Evolutionary conservation across 2,888 invertebrate genomes (phyloP).

Genomic region (Sabatieria punctata): DNA sequence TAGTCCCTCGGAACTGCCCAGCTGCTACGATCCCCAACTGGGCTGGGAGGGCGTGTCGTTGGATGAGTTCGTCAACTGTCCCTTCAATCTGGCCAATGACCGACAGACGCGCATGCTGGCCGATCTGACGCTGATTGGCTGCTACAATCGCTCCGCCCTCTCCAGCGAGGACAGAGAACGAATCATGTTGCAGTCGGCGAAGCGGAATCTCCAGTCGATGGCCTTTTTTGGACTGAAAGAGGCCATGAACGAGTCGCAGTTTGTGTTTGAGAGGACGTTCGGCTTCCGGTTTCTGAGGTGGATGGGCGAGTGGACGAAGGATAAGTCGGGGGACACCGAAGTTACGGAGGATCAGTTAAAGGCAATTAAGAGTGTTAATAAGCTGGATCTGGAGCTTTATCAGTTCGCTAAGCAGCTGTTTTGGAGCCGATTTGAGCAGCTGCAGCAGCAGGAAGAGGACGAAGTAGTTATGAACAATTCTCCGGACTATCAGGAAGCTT

Average conservation of each 20-base stretch:
- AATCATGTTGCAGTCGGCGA: constrained; percentile 81
- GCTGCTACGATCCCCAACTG: constrained; percentile 34
- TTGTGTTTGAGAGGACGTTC: constrained; percentile 74
- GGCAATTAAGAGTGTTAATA: constrained; percentile 58
- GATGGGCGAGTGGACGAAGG: constrained; percentile 23
- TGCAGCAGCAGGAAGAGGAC: no score
- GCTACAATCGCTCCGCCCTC: constrained; percentile 51
- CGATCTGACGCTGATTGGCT: constrained; percentile 78
- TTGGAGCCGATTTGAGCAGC: no score
- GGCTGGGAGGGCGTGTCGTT: constrained; percentile 57
- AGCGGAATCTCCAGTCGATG: constrained; percentile 73
- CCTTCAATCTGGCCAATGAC: constrained; percentile 83
- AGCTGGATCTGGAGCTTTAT: constrained; percentile 73
- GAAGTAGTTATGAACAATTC: no score
- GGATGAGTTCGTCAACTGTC: constrained; percentile 74
- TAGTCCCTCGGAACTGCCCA: constrained; percentile 59
- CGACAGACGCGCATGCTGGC: constrained; percentile 94
- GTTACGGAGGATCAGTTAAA: constrained; percentile 55
- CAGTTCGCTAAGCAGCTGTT: constrained; percentile 72
- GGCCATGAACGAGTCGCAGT: constrained; percentile 51
- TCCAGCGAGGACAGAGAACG: constrained; percentile 43
- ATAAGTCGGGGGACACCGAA: constrained; percentile 66
- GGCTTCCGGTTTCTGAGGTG: constrained; percentile 37
- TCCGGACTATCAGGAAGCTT: no score
- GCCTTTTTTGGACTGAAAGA: constrained; percentile 94